These are phyloP conservation scores for Eupithecia vulgata DNA, from an alignment of 2,888 invertebrate genomes.

Conservation along the genomic window DNA sequence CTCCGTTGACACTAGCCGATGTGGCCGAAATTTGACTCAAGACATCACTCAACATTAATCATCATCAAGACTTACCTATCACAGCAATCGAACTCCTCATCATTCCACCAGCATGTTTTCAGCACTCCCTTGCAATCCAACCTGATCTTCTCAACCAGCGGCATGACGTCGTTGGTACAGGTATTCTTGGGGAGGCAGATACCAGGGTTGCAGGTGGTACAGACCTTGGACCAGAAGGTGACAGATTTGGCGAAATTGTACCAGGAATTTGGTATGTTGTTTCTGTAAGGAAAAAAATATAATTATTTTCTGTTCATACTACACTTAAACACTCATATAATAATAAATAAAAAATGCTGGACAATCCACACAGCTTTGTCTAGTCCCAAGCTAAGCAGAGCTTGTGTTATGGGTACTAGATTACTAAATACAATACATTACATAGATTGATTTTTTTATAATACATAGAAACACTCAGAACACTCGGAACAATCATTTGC, in stretches of 20 bases:
- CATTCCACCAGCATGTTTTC: slow-evolving; percentile 70
- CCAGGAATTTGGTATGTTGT: slow-evolving; percentile 28
- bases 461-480: too few relatives aligned
- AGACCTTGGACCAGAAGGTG: slow-evolving; percentile 67
- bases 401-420: too few relatives aligned
- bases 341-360: background rate
- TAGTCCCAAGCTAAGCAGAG: too few relatives aligned
- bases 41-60: too few relatives aligned
- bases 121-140: slow-evolving; percentile 64
- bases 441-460: too few relatives aligned
- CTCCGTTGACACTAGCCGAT: too few relatives aligned
- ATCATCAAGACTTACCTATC: slow-evolving; percentile 57
- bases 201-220: slow-evolving; percentile 56
- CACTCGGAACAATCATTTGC: too few relatives aligned
- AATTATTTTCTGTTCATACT: too few relatives aligned
- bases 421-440: too few relatives aligned
- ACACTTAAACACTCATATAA: too few relatives aligned
- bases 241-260: slow-evolving; percentile 64
- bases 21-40: background rate
- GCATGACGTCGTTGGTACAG: slow-evolving; percentile 58
- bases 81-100: slow-evolving; percentile 65
- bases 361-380: too few relatives aligned
- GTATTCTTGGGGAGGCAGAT: slow-evolving; percentile 61
- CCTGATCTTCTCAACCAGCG: slow-evolving; percentile 55
- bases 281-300: slow-evolving; percentile 31